phyloP scores from a whole-genome alignment of 2,888 invertebrate species.

The Dasysyrphus tricinctus region DNA sequence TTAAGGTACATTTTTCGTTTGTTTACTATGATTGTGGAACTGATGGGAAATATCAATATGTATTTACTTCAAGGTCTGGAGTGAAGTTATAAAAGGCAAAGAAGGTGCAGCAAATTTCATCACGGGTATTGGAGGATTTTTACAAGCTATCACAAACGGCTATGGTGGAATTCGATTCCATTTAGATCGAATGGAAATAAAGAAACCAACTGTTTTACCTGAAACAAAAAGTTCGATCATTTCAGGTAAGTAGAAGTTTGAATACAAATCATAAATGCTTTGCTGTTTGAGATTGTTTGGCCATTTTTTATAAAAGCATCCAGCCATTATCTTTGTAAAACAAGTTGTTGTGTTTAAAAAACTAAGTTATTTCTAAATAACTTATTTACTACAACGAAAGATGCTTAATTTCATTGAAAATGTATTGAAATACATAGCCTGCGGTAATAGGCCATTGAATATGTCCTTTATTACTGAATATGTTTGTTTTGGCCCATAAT shows the following conservation, averaged over 20 bases:
- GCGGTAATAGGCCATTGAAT: no score
- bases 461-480: no score
- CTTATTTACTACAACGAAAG: no score
- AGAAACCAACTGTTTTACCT: slow-evolving; percentile 83
- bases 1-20: slow-evolving; percentile 83
- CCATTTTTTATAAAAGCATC: no score
- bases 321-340: no score
- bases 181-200: slow-evolving; percentile 84
- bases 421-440: not conserved
- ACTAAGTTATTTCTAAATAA: no score
- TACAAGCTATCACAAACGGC: slow-evolving; percentile 86
- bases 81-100: slow-evolving; percentile 84
- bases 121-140: slow-evolving; percentile 86
- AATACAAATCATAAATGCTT: not conserved
- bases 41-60: not conserved
- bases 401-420: not conserved
- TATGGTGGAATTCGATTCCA: slow-evolving; percentile 85
- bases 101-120: slow-evolving; percentile 86
- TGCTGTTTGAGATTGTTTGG: no score
- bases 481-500: no score
- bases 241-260: slow-evolving; percentile 81
- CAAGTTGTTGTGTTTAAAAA: no score
- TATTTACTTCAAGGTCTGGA: slow-evolving; percentile 84
- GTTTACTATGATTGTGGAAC: not conserved
- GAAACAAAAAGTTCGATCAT: slow-evolving; percentile 83